These are phyloP conservation scores for Epizoanthus stellaris DNA, from an alignment of 92 coral and sea anemone genomes.

Conservation along the genomic window DNA sequence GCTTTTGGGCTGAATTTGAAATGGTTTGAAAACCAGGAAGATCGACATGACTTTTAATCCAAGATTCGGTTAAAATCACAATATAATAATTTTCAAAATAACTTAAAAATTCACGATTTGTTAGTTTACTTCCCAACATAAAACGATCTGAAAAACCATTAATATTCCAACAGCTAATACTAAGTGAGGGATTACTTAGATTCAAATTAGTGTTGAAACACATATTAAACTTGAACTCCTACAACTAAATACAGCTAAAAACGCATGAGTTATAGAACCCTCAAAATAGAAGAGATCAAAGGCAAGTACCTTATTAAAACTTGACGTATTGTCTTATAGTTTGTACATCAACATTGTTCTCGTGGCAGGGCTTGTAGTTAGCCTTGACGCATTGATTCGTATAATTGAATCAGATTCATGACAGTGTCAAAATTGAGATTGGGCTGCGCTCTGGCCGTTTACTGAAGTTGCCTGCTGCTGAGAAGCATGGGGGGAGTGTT, in stretches of 20 bases:
- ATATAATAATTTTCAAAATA: neutral
- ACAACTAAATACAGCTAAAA: neutral
- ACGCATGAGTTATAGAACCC: neutral
- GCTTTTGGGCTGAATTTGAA: neutral
- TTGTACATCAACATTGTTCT: too few relatives aligned
- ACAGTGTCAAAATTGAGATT: too few relatives aligned
- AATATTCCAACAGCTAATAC: neutral
- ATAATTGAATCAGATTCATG: too few relatives aligned
- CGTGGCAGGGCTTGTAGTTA: too few relatives aligned
- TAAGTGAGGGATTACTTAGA: neutral
- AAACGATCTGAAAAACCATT: slow-evolving; percentile 2
- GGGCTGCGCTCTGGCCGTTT: too few relatives aligned
- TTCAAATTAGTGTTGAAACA: neutral
- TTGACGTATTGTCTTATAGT: too few relatives aligned
- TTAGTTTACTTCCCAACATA: neutral
- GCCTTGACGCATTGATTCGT: too few relatives aligned
- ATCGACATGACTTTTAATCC: neutral
- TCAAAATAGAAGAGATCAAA: neutral
- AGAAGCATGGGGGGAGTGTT: too few relatives aligned
- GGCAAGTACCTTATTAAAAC: neutral
- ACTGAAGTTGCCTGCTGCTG: too few relatives aligned
- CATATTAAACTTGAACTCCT: neutral
- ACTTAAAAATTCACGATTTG: neutral
- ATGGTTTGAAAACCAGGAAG: neutral
- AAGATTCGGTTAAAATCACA: neutral